phyloP scores from a whole-genome alignment of 1,140 invertebrate genomes.

The Temnothorax curvispinosus region DNA sequence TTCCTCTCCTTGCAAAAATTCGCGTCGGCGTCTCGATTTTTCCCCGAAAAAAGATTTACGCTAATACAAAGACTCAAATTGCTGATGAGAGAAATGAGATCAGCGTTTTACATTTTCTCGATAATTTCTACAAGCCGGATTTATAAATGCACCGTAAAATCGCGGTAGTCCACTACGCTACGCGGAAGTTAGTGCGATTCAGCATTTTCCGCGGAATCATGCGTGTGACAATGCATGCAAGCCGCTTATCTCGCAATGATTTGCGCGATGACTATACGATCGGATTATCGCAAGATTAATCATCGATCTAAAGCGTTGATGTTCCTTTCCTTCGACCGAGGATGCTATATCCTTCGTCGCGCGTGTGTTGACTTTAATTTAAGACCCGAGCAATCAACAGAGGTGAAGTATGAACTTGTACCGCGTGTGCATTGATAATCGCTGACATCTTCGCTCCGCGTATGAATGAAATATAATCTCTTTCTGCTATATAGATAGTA shows the following conservation, averaged over 20 bases:
- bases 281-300: slow-evolving; percentile 55
- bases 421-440: slow-evolving; percentile 25
- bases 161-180: neutral
- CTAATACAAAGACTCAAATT: neutral
- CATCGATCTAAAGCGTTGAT: slow-evolving; percentile 15
- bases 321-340: neutral
- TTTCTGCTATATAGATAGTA: neutral
- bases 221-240: slow-evolving; percentile 36
- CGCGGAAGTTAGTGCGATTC: slow-evolving; percentile 41
- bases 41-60: neutral
- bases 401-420: slow-evolving; percentile 19
- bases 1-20: slow-evolving; percentile 49
- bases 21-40: neutral
- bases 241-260: slow-evolving; percentile 53
- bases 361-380: slow-evolving; percentile 19
- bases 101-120: neutral
- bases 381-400: slow-evolving; percentile 13
- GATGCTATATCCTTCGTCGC: neutral
- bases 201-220: slow-evolving; percentile 44
- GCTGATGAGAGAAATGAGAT: neutral
- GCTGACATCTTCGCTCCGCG: neutral
- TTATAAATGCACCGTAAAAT: slow-evolving; percentile 1
- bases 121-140: neutral
- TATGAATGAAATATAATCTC: slow-evolving; percentile 36
- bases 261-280: slow-evolving; percentile 40